Evolutionary conservation across 2,113 vertebrate species (phyloP).

Genomic region (Elephantulus edwardii): DNA sequence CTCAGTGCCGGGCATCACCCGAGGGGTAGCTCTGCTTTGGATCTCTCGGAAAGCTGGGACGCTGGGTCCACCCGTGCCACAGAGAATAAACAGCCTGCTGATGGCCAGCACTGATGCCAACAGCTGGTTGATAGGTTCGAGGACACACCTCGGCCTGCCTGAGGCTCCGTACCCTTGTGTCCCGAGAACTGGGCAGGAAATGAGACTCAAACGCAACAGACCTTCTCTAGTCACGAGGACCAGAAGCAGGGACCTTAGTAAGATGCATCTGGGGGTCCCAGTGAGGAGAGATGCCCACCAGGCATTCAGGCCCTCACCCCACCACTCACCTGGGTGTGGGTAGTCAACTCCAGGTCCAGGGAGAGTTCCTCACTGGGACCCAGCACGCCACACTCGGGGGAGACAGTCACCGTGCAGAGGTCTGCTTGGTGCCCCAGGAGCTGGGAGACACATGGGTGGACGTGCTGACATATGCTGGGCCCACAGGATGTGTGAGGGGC

Average conservation of each 20-base stretch:
- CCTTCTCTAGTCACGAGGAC: background rate
- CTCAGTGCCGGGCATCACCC: background rate
- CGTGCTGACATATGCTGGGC: background rate
- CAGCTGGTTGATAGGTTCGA: background rate
- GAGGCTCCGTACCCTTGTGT: background rate
- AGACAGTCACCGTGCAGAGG: slow-evolving; percentile 81
- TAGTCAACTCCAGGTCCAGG: slow-evolving; percentile 85
- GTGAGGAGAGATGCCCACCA: no score
- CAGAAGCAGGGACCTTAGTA: background rate
- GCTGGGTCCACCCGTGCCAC: background rate
- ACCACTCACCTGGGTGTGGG: slow-evolving; percentile 83
- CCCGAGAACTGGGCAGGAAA: background rate
- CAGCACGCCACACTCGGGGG: slow-evolving; percentile 85
- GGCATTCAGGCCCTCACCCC: background rate
- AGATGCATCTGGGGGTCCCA: rapidly evolving
- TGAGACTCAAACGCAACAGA: background rate
- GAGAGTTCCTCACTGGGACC: slow-evolving; percentile 87
- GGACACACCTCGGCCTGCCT: background rate
- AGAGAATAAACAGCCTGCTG: background rate
- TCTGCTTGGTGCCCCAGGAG: slow-evolving; percentile 87
- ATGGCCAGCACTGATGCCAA: background rate
- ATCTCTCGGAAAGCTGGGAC: background rate
- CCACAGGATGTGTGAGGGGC: background rate
- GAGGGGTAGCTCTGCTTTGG: background rate
- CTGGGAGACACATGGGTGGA: slow-evolving; percentile 72